Conservation (phyloP, 2,797 vertebrate genomes). For the Margarornis squamiger region DNA sequence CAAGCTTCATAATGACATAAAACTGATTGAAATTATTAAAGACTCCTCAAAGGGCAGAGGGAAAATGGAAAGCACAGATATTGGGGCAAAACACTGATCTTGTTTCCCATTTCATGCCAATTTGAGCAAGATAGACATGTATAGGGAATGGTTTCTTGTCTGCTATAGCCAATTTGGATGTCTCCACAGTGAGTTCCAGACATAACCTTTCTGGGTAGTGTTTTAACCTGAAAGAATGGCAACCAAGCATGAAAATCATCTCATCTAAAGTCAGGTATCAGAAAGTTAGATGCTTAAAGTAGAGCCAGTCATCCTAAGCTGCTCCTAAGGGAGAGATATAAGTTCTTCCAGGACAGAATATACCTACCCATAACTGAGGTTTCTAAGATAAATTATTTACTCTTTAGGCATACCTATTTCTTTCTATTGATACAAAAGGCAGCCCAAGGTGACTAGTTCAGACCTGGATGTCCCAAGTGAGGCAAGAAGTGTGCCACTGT, state of each 20-base stretch:
- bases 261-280: neutral
- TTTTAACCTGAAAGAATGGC: neutral
- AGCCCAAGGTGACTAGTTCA: neutral
- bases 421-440: neutral
- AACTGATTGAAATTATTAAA: neutral
- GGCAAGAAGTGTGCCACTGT: neutral
- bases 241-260: neutral
- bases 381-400: neutral
- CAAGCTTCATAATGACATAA: neutral
- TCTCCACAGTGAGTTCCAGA: neutral
- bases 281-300: neutral
- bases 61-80: neutral
- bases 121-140: neutral
- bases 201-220: neutral
- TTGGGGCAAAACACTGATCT: neutral
- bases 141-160: neutral
- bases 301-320: neutral
- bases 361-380: neutral
- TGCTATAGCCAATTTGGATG: neutral
- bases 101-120: neutral
- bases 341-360: neutral
- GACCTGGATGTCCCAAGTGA: neutral
- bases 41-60: neutral
- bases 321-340: neutral
- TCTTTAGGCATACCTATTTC: neutral